Base-by-base conservation (phyloP, 2,113 vertebrate genomes). In the Sturnus vulgaris region DNA sequence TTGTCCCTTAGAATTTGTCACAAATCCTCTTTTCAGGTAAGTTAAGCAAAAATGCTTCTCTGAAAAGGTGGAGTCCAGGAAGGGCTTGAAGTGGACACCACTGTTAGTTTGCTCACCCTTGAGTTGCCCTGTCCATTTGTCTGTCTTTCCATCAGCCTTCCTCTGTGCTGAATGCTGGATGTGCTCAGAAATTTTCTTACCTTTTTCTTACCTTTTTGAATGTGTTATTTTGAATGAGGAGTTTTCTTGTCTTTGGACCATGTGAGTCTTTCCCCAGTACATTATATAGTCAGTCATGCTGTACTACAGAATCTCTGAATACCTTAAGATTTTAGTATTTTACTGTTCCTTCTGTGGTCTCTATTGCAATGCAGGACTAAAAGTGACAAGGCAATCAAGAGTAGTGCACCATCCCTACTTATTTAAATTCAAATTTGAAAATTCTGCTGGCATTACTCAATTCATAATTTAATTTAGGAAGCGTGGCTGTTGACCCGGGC, bases 321-420 rank as follows among this genome's bases (percentile, higher is more conserved):
- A 14, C 15, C 11, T 85, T 6, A 31, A 9, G 3, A 10, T 82
- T 78, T 76, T 47, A 15, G 16, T 69, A 9, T 75, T 72, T 87
- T 56, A 5, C 37, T 2, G 0, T 60, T 60, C 53, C 24, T 65
- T 19, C 28, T 49, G 6, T 20, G 49, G 12, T 30, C 3, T 3
- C n/a, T 49, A 0, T 42, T 69, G 7, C 35, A 86, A 0, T 60
- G 56, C 30, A 66, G 52, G 11, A 23, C 15, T 39, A 4, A 18
- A n/a, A 30, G n/a, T 59, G 50, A 42, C 6, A 37, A 72, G 15
- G 25, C 42, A 61, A 19, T 46, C 33, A 42, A 22, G 23, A 72
- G 8, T 14, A 42, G 40, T 19, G 22, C 31, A 33, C 33, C 0
- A 0, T 55, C 9, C 12, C 31, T 78, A 24, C 42, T 55, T 31